Base-by-base conservation (phyloP, 2,888 invertebrate genomes). In the Apodemia hepburni region DNA sequence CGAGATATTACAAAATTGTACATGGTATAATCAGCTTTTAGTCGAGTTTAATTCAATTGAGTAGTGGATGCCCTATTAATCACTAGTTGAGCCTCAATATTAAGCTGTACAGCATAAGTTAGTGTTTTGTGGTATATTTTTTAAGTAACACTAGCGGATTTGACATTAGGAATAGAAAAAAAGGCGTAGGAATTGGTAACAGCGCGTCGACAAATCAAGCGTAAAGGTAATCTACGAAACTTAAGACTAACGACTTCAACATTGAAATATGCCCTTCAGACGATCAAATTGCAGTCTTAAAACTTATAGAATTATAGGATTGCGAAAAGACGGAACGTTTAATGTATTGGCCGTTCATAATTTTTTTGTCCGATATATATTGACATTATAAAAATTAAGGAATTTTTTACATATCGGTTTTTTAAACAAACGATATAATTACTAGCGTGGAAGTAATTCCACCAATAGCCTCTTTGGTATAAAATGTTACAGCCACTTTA, bases 231-330 rank as follows among this genome's bases (percentile, higher is more conserved):
- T 70, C 71, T 66, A 76, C 75, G 70, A 75, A 75, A 75, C 83
- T 82, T 81, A 71, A 78, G 62, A 73, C 80, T 80, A 80, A 73
- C 29, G 18, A 76, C 75, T 73, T 75, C 79, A 22, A 80, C 80
- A 78, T 76, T 73, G 74, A 74, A 75, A 70, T 71, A 70, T 64
- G 71, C 71, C 59, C 8, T 57, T 29, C 54, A 57, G 29, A 27
- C 27, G 57, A 29, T 57, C 57, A 57, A 57, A 57, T 47, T 6
- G 15, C 15, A 42, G 47, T 47, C 45, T 8, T 2, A 7, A 47
- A 47, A 47, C 45, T 47, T 17, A 17, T 2, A 47, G 3, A 47
- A 47, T 47, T 47, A 17, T 17, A 1, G 15, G 7, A 47, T 17
- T 47, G 17, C 15, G 45, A 45, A 45, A 5, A 45, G 45, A 42